Evolutionary conservation across 2,888 invertebrate genomes (phyloP).

Genomic region (Linnaemya vulpina): DNA sequence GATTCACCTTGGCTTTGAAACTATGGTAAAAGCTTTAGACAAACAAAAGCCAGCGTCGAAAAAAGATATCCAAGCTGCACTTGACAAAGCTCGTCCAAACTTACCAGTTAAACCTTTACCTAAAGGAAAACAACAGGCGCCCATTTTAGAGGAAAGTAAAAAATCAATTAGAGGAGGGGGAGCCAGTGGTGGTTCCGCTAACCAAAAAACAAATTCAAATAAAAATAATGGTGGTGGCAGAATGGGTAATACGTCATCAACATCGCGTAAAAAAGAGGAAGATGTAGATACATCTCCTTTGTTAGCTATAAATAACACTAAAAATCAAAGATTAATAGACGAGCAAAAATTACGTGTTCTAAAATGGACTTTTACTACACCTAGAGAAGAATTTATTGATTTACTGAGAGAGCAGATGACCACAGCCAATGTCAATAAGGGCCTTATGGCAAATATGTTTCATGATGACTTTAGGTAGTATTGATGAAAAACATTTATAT

Average conservation of each 20-base stretch:
- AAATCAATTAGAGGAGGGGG: conserved; percentile 80
- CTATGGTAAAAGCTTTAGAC: conserved; percentile 82
- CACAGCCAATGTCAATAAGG: conserved; percentile 93
- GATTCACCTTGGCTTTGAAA: conserved; percentile 92
- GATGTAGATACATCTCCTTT: conserved; percentile 92
- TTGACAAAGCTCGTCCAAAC: conserved; percentile 93
- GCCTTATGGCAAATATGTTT: conserved; percentile 95
- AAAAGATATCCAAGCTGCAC: conserved; percentile 88
- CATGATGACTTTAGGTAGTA: conserved; percentile 93
- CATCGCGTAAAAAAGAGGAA: conserved; percentile 90
- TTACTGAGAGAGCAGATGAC: conserved; percentile 95
- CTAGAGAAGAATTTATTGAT: conserved; percentile 96
- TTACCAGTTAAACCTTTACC: conserved; percentile 92
- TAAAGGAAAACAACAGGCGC: conserved; percentile 85
- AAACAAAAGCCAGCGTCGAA: conserved; percentile 88
- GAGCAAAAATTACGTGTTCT: conserved; percentile 96
- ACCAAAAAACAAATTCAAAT: conserved; percentile 73
- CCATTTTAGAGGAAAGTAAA: conserved; percentile 84
- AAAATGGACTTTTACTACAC: conserved; percentile 97
- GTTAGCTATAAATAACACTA: conserved; percentile 91
- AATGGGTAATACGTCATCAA: conserved; percentile 81
- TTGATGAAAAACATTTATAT: not conserved
- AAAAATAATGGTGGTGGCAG: conserved; percentile 73
- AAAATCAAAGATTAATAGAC: conserved; percentile 96
- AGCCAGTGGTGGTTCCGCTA: conserved; percentile 70